A percentile compares a stretch with the other conserved stretches of the same genome.
These are phyloP conservation scores for Buteo buteo DNA, from an alignment of 2,113 vertebrate species.

Conservation along the genomic window DNA sequence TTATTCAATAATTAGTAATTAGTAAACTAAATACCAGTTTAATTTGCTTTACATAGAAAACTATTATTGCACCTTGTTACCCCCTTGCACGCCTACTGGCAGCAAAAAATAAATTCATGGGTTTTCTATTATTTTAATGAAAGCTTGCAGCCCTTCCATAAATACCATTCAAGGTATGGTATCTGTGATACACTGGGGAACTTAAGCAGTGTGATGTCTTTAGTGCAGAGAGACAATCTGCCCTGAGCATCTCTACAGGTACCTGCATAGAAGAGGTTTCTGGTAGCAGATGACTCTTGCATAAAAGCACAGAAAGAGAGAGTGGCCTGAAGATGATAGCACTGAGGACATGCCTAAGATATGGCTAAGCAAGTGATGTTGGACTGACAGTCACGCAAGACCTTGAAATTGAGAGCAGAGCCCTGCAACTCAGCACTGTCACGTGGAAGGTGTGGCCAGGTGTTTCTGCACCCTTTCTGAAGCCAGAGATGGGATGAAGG, in stretches of 20 bases:
- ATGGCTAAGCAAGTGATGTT: neutral
- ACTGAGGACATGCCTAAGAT: neutral
- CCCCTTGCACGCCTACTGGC: neutral
- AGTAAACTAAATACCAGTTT: neutral
- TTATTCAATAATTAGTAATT: neutral
- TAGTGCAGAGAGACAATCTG: neutral
- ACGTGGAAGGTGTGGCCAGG: neutral
- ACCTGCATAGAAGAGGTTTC: neutral
- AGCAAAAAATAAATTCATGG: neutral
- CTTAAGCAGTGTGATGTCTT: neutral
- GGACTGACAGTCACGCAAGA: neutral
- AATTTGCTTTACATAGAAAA: neutral
- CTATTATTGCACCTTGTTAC: neutral
- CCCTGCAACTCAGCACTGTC: too few relatives aligned
- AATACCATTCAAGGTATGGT: neutral
- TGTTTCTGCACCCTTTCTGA: neutral
- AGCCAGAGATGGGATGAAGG: neutral
- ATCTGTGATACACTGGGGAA: neutral
- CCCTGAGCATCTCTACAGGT: neutral
- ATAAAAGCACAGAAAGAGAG: neutral
- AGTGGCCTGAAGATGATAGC: neutral
- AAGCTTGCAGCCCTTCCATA: neutral
- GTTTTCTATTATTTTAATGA: neutral
- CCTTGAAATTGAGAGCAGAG: neutral
- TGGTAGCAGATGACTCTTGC: neutral